Conservation (phyloP, 2,888 invertebrate genomes). For the Drosophila subsilvestris region DNA sequence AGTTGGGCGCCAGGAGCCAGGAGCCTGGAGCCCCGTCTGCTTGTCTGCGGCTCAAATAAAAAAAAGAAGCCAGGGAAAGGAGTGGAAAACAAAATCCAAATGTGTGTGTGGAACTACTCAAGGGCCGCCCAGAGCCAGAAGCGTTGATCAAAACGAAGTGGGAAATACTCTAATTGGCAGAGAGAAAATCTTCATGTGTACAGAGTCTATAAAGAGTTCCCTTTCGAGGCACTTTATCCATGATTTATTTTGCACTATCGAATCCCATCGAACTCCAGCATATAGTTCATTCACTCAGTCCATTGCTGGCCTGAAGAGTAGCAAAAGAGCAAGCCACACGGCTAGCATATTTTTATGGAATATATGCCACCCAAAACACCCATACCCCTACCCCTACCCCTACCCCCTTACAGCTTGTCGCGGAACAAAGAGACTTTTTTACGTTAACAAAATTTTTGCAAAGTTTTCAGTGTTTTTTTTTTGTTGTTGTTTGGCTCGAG, state of each 20-base stretch:
- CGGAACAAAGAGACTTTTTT: slow-evolving; percentile 53
- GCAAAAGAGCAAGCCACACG: slow-evolving; percentile 24
- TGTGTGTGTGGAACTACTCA: slow-evolving; percentile 23
- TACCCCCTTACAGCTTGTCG: slow-evolving; percentile 2
- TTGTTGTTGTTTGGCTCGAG: too few species aligned
- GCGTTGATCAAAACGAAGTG: background rate
- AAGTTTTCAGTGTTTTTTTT: slow-evolving; percentile 13
- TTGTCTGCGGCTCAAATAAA: slow-evolving; percentile 17
- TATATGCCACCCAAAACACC: background rate
- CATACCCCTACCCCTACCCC: background rate
- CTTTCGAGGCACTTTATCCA: too few species aligned
- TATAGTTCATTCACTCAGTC: too few species aligned
- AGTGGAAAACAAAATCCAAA: background rate
- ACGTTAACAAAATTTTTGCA: slow-evolving; percentile 55
- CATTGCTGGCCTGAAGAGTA: background rate
- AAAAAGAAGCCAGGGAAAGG: background rate
- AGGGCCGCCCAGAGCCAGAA: background rate
- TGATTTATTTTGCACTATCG: too few species aligned
- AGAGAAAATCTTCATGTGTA: too few species aligned
- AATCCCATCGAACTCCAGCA: too few species aligned
- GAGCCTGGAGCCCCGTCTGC: slow-evolving; percentile 11
- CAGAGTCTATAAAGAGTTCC: too few species aligned
- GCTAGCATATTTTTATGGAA: slow-evolving; percentile 43
- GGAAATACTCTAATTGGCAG: background rate
- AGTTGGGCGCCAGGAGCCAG: background rate